Base-by-base conservation (phyloP, 2,888 invertebrate species). In the Parnassius smintheus region DNA sequence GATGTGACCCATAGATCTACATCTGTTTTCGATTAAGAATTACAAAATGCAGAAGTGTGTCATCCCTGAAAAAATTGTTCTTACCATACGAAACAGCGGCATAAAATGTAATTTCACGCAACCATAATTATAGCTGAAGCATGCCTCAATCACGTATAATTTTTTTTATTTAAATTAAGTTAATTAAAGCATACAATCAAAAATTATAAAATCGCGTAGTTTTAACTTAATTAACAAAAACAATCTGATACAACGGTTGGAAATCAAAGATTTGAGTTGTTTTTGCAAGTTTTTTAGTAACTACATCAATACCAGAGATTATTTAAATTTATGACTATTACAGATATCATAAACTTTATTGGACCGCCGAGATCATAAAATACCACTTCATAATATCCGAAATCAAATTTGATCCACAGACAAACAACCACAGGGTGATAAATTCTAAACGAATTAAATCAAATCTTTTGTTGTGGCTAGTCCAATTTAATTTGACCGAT, bases 371-470 rank as follows among this genome's bases (percentile, higher is more conserved):
- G 76, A 82, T 78, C 75, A 83, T 86, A 86, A 86, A 88, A 82
- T 75, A 80, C 79, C 82, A 84, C 84, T 83, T 83, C 78, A 81
- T 84, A 82, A 82, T 73, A 78, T 68, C 75, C 76, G 70, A 82
- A 84, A 87, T 84, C 85, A 81, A 85, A 85, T 82, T 82, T 75
- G 72, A 80, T 81, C 79, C 74, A 80, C 81, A 81, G 80, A 81
- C 81, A 84, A 83, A 81, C 76, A 75, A 71, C 70, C 65, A 49
- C 70, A 68, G 65, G 68, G 80, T 78, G 80, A 90, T 90, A 90
- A 89, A 90, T 88, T 87, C 87, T 81, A 83, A 86, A 84, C 77
- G 83, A 80, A 89, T 88, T 89, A 86, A 85, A 86, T 78, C 74
- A 80, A 84, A 81, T 82, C 80, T 76, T 72, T 78, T 75, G 75